A percentile compares a stretch with the other conserved stretches of the same genome.
Evolutionary conservation across 2,113 vertebrate species (phyloP).

Genomic region (Oophaga pumilio): DNA sequence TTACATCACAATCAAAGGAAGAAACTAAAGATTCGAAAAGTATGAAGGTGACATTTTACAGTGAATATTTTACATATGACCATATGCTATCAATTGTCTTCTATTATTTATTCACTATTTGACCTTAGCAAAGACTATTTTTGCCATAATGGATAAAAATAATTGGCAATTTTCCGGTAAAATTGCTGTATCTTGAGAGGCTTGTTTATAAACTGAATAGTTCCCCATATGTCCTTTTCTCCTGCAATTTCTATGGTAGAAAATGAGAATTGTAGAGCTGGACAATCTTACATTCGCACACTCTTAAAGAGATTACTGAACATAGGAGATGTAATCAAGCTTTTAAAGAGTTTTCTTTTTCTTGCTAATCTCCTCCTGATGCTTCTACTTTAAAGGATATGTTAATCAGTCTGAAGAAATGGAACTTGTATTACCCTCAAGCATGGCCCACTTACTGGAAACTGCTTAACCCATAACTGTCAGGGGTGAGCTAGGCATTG

Average conservation of each 20-base stretch:
- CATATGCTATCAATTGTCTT: neutral
- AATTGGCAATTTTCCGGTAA: conserved; percentile 27
- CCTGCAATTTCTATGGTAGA: conserved; percentile 30
- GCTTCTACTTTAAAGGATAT: conserved; percentile 57
- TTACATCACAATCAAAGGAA: too few relatives aligned
- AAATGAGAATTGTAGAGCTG: conserved; percentile 37
- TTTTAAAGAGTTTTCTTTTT: conserved; percentile 53
- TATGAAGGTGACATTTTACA: neutral
- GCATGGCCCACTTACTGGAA: conserved; percentile 53
- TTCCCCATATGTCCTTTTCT: conserved; percentile 18
- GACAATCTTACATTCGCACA: conserved; percentile 50
- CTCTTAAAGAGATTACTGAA: conserved; percentile 53
- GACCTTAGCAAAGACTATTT: neutral
- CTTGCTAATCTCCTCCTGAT: conserved; percentile 55
- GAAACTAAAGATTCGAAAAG: neutral
- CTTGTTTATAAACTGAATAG: conserved; percentile 18
- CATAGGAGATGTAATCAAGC: conserved; percentile 56
- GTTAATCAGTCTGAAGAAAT: conserved; percentile 54
- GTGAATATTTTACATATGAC: conserved; percentile 5
- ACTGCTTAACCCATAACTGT: conserved; percentile 30
- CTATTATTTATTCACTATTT: conserved; percentile 4
- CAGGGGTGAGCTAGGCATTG: neutral
- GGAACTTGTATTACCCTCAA: conserved; percentile 50
- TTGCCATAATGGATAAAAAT: conserved; percentile 25
- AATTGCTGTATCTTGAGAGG: conserved; percentile 12